Evolutionary conservation across 2,888 invertebrate genomes (phyloP).

Genomic region (Mythimna ferrago): DNA sequence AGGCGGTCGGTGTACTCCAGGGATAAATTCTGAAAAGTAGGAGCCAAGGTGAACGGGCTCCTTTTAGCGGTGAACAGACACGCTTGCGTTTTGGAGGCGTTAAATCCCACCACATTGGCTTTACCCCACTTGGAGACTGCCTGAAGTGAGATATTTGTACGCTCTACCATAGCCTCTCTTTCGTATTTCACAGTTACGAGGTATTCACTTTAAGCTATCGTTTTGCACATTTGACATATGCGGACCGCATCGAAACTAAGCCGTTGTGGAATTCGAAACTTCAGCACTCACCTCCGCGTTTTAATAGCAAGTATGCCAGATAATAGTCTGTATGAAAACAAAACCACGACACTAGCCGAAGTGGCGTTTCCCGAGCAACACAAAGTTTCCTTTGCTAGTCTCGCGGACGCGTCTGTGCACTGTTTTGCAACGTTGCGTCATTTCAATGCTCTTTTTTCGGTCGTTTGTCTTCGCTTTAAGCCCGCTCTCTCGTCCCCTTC

Average conservation of each 20-base stretch:
- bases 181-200: too few relatives aligned
- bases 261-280: slow-evolving; percentile 7
- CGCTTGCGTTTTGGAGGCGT: too few relatives aligned
- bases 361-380: slow-evolving; percentile 40
- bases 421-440: slow-evolving; percentile 69
- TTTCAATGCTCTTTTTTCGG: slow-evolving; percentile 73
- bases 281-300: slow-evolving; percentile 19
- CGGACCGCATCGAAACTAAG: not conserved
- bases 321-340: slow-evolving; percentile 43
- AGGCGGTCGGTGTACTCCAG: too few relatives aligned
- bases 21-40: too few relatives aligned
- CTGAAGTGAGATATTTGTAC: too few relatives aligned
- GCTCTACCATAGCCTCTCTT: too few relatives aligned
- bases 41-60: too few relatives aligned
- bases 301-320: slow-evolving; percentile 56
- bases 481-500: slow-evolving; percentile 66
- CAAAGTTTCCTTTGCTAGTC: slow-evolving; percentile 59
- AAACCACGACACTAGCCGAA: slow-evolving; percentile 16
- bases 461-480: slow-evolving; percentile 77
- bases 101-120: too few relatives aligned
- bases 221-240: too few relatives aligned
- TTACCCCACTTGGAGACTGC: too few relatives aligned
- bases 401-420: slow-evolving; percentile 56
- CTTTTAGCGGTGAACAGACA: too few relatives aligned
- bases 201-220: too few relatives aligned